Base-by-base conservation (phyloP, 1,140 invertebrate genomes). In the Euwallacea fornicatus region DNA sequence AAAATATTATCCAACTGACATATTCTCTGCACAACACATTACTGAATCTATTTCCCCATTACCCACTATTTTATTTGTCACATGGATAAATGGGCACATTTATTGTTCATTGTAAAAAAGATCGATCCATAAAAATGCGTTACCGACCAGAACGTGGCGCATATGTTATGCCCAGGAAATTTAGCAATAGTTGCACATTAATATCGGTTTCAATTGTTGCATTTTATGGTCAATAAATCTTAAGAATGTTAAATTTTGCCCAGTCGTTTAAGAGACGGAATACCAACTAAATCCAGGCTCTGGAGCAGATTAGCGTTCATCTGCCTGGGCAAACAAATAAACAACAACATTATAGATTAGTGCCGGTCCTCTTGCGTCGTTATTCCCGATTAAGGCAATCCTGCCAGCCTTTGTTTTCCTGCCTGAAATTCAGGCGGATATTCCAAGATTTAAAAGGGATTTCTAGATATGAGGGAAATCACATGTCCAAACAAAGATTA, bases 1-100 rank as follows among this genome's bases (percentile, higher is more conserved):
- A 67, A 67, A 44, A 59, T 67, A 67, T 65, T 16, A 54, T 53
- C 11, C 47, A 13, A 7, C 50, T 54, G 47, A 65, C 41, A 54
- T 42, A 53, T 65, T 13, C 61, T 11, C 8, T 63, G 61, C 46
- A 63, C 61, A 63, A 63, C 44, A 47, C 21, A 9, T 58, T 63
- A 47, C 42, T 59, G 41, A 41, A 59, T 42, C 15, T 13, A 59
- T 59, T 10, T 56, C 8, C 54, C 54, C n/a, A 21, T 56, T 56
- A 56, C 11, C 16, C 3, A 16, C 16, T 15, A 56, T 56, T 56
- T 56, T 21, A 56, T 56, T 56, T 56, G 54, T 15, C 15, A 56
- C 54, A 21, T 11, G 46, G 46, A 50, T 13, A 50, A 50, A 50
- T 50, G 9, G 46, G 9, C 9, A 50, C 13, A 50, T 50, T 0